Conservation (phyloP, 2,888 invertebrate species). For the Lumbricus terrestris region DNA sequence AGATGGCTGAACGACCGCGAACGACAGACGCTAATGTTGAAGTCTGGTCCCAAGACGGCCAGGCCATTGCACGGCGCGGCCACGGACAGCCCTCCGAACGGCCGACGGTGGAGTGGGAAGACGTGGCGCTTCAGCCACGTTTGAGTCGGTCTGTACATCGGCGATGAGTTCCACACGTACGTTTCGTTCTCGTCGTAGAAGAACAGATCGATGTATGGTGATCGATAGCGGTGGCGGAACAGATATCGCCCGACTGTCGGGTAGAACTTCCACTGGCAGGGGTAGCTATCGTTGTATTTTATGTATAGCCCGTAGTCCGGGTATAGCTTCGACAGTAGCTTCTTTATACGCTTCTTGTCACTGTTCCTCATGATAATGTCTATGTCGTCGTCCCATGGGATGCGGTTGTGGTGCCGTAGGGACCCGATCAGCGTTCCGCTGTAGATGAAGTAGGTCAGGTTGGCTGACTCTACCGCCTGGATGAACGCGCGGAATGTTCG, state of each 20-base stretch:
- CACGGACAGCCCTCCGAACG: conserved; percentile 35
- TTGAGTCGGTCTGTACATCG: conserved; percentile 14
- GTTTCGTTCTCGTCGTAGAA: conserved; percentile 43
- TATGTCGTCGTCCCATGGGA: conserved; percentile 47
- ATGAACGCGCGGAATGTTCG: conserved; percentile 21
- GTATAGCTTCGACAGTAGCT: not conserved
- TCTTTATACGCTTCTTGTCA: conserved; percentile 25
- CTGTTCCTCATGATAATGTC: conserved; percentile 42
- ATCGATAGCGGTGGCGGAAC: conserved; percentile 40
- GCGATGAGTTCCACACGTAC: conserved; percentile 41
- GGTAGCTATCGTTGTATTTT: conserved; percentile 8
- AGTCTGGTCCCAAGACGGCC: conserved; percentile 29
- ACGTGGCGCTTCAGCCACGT: conserved; percentile 29
- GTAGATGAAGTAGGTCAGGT: conserved; percentile 38
- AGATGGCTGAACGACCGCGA: conserved; percentile 4
- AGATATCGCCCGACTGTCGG: conserved; percentile 31
- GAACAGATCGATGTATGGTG: conserved; percentile 47
- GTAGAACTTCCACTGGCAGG: conserved; percentile 44
- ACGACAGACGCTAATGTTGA: conserved; percentile 19
- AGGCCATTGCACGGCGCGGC: conserved; percentile 34
- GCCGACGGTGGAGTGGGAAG: conserved; percentile 35
- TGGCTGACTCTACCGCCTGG: conserved; percentile 17
- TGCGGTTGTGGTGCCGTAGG: conserved; percentile 41
- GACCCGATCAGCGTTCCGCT: conserved; percentile 44
- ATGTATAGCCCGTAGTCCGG: conserved; percentile 16